Percentiles rank a stretch among this genome's conserved stretches.
phyloP scores from a whole-genome alignment of 1,140 invertebrate species.

The Leptopilina boulardi region DNA sequence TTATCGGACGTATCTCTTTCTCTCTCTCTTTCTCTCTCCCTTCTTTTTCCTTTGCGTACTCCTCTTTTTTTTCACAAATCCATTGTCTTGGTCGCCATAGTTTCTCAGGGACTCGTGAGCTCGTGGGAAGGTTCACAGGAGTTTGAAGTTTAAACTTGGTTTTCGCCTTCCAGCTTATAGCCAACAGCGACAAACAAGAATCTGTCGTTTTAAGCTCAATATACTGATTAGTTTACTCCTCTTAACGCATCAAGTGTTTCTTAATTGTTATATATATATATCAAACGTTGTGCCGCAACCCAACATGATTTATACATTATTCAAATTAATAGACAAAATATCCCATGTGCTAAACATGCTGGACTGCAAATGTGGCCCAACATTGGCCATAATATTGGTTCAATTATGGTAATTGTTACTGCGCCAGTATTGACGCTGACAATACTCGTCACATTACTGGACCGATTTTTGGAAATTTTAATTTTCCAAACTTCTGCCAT shows the following conservation, averaged over 20 bases:
- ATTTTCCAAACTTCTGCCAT: too few relatives aligned
- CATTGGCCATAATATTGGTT: too few relatives aligned
- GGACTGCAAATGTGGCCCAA: too few relatives aligned
- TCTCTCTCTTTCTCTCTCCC: conserved; percentile 40
- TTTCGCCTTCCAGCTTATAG: conserved; percentile 39
- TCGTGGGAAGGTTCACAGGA: conserved; percentile 75
- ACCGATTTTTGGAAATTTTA: too few relatives aligned
- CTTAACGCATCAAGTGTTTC: conserved; percentile 42
- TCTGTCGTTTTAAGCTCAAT: conserved; percentile 49
- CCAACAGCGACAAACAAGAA: background rate
- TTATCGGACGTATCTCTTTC: conserved; percentile 40
- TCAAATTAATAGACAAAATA: too few relatives aligned
- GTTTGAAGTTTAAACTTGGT: conserved; percentile 68
- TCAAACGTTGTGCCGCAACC: conserved; percentile 43
- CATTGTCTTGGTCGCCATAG: conserved; percentile 69
- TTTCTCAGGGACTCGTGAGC: conserved; percentile 64
- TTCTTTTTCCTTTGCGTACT: conserved; percentile 31
- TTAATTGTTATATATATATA: conserved; percentile 68
- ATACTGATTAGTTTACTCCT: conserved; percentile 55
- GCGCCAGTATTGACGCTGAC: too few relatives aligned
- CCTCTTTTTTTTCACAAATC: conserved; percentile 58
- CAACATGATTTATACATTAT: conserved; percentile 62
- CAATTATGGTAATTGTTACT: too few relatives aligned
- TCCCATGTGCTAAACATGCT: too few relatives aligned
- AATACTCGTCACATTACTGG: too few relatives aligned